phyloP scores from a whole-genome alignment of 2,888 invertebrate species.

The Meteorus cinctellus region DNA sequence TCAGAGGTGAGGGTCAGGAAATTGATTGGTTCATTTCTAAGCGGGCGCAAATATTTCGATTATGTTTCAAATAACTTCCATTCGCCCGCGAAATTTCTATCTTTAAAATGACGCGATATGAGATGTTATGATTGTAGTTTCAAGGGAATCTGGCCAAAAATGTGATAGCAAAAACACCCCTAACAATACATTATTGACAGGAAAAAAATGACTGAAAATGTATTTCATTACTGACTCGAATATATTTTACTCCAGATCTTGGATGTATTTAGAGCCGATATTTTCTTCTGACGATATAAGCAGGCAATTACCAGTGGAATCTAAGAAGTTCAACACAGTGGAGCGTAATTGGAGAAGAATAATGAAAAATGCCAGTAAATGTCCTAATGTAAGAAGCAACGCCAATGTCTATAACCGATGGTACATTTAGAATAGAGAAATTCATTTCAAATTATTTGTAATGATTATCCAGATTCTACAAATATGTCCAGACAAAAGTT shows the following conservation, averaged over 20 bases:
- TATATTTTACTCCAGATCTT: constrained; percentile 75
- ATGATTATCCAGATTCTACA: constrained; percentile 76
- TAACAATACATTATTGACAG: too few species aligned
- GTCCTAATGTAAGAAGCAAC: constrained; percentile 77
- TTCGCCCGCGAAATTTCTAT: too few species aligned
- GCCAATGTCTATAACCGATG: neutral
- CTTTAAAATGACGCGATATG: too few species aligned
- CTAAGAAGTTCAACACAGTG: constrained; percentile 86
- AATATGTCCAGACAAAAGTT: constrained; percentile 78
- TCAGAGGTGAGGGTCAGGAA: constrained; percentile 76
- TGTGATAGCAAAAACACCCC: too few species aligned
- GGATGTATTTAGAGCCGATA: constrained; percentile 90
- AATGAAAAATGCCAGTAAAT: constrained; percentile 81
- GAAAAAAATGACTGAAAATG: too few species aligned
- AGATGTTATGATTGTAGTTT: too few species aligned
- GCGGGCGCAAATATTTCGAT: too few species aligned
- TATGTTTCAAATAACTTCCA: too few species aligned
- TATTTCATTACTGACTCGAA: too few species aligned
- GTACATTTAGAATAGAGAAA: neutral
- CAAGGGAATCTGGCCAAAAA: too few species aligned
- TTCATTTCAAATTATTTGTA: neutral
- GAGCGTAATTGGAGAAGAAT: constrained; percentile 87
- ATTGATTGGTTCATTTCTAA: too few species aligned
- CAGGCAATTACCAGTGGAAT: constrained; percentile 84
- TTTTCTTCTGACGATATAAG: constrained; percentile 88